Evolutionary conservation across 2,888 invertebrate genomes (phyloP).

Genomic region (Notocelia uddmanniana): DNA sequence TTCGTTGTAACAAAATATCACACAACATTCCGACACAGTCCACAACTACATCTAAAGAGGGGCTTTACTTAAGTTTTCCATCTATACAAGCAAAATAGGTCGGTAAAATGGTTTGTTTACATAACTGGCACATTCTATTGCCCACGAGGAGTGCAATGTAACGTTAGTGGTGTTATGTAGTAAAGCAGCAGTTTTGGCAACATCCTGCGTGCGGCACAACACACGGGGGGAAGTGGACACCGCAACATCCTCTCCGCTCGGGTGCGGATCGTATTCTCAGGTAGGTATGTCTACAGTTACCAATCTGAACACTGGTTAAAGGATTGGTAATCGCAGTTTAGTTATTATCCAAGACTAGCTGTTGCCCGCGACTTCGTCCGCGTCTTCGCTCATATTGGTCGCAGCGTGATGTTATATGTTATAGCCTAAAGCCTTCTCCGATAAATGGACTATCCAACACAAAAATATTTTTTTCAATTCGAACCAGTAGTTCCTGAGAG

Average conservation of each 20-base stretch:
- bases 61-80: too few species aligned
- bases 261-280: constrained; percentile 32
- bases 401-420: too few species aligned
- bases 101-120: constrained; percentile 1
- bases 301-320: neutral
- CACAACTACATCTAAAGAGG: too few species aligned
- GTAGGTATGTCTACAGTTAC: constrained; percentile 40
- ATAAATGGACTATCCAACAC: too few species aligned
- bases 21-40: constrained; percentile 29
- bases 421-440: too few species aligned
- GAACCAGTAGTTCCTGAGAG: too few species aligned
- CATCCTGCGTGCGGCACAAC: constrained; percentile 78
- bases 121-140: neutral
- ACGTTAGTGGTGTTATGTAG: constrained; percentile 60
- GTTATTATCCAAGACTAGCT: too few species aligned
- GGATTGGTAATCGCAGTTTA: neutral
- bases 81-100: too few species aligned
- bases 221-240: constrained; percentile 77
- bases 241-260: constrained; percentile 76
- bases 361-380: too few species aligned
- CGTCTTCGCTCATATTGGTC: too few species aligned
- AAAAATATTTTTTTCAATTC: too few species aligned
- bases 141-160: constrained; percentile 54
- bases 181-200: constrained; percentile 78
- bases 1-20: constrained; percentile 37